Evolutionary conservation across 2,797 vertebrate species (phyloP).

Genomic region (Galago senegalensis): DNA sequence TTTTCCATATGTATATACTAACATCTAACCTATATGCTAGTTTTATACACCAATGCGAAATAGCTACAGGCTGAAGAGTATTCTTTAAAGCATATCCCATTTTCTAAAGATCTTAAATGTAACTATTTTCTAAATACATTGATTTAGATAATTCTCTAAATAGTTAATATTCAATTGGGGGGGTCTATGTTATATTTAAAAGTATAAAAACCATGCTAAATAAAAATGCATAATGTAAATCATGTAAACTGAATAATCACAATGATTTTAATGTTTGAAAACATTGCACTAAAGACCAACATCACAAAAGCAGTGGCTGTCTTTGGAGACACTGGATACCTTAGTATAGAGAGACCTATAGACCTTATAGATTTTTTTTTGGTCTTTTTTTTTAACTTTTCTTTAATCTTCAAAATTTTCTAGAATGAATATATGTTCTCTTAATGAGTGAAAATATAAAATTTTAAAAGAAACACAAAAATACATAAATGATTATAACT

Average conservation of each 20-base stretch:
- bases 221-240: slow-evolving; percentile 41
- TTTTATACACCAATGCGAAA: not conserved
- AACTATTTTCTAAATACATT: slow-evolving; percentile 29
- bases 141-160: slow-evolving; percentile 9
- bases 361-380: not conserved
- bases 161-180: slow-evolving; percentile 53
- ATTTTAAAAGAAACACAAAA: slow-evolving; percentile 50
- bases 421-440: slow-evolving; percentile 43
- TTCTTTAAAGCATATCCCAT: slow-evolving; percentile 30
- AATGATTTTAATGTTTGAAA: slow-evolving; percentile 41
- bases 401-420: slow-evolving; percentile 53
- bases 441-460: not conserved
- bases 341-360: not conserved
- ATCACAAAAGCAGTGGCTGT: not conserved
- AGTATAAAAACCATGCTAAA: slow-evolving; percentile 31
- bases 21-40: not conserved
- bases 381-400: slow-evolving; percentile 31
- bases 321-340: not conserved
- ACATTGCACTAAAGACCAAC: slow-evolving; percentile 5
- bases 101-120: not conserved
- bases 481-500: not conserved
- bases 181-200: slow-evolving; percentile 50
- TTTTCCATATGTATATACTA: not conserved
- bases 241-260: slow-evolving; percentile 42
- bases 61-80: not conserved